These are phyloP conservation scores for Asteroscopus sphinx DNA, from an alignment of 2,888 invertebrate species.

Conservation along the genomic window DNA sequence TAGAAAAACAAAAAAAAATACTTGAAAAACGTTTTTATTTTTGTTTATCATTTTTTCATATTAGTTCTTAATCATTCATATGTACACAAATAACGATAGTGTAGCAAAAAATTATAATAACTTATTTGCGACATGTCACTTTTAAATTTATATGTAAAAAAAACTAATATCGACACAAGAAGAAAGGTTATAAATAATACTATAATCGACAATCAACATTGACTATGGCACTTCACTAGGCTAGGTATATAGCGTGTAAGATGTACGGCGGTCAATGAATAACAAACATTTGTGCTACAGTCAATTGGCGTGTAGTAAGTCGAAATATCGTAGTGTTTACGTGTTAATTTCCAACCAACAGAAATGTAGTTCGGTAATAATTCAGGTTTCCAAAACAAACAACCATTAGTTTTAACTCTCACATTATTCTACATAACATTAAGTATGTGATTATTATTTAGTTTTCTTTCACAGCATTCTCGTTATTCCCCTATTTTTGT, in stretches of 20 bases:
- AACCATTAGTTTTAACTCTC: constrained; percentile 15
- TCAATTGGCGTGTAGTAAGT: constrained; percentile 8
- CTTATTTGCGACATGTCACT: constrained; percentile 2
- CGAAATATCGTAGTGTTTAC: constrained; percentile 13
- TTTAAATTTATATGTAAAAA: neutral
- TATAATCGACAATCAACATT: too few species aligned
- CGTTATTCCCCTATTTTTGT: constrained; percentile 49
- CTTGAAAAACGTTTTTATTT: constrained; percentile 73
- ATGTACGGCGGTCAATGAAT: constrained; percentile 1
- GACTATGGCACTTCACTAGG: constrained; percentile 6
- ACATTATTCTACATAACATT: constrained; percentile 2
- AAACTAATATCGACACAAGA: neutral
- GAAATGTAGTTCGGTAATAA: constrained; percentile 15
- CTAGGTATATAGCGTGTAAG: constrained; percentile 11
- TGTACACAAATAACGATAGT: constrained; percentile 67
- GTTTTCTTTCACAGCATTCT: constrained; percentile 50
- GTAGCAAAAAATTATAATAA: constrained; percentile 62
- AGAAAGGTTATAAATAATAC: neutral
- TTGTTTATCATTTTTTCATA: constrained; percentile 67
- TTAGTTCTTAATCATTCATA: constrained; percentile 67
- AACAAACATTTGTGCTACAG: constrained; percentile 19
- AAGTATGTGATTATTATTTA: constrained; percentile 15
- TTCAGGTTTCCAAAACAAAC: constrained; percentile 25
- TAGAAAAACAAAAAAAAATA: constrained; percentile 10
- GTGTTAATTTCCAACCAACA: constrained; percentile 21